These are phyloP conservation scores for Aptenodytes patagonicus DNA, from an alignment of 2,113 vertebrate genomes.

Conservation along the genomic window DNA sequence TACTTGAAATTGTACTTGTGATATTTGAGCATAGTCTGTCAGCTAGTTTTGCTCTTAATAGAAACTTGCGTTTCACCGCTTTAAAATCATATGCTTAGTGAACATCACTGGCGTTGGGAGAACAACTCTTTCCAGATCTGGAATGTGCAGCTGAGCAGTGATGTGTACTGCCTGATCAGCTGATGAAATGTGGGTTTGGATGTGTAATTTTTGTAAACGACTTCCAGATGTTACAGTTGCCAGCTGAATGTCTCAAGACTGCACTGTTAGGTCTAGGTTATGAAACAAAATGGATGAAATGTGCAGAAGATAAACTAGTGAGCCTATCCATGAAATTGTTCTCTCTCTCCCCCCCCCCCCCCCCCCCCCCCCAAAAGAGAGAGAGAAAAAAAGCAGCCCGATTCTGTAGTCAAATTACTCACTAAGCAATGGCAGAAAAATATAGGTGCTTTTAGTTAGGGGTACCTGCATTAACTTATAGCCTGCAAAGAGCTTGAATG, in stretches of 20 bases:
- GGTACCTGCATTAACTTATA: not conserved
- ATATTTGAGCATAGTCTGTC: not conserved
- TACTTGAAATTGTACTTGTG: not conserved
- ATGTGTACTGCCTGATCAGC: constrained; percentile 9
- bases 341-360: not conserved
- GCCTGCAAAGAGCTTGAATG: not conserved
- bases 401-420: not conserved
- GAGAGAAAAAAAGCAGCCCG: accelerated
- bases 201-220: constrained; percentile 4
- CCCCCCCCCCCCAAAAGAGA: too few species aligned
- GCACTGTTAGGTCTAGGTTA: not conserved
- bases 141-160: constrained; percentile 2
- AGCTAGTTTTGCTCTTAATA: not conserved
- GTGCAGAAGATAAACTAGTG: not conserved
- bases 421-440: not conserved
- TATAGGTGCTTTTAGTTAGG: not conserved
- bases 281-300: constrained; percentile 10
- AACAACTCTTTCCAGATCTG: not conserved
- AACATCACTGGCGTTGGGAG: not conserved
- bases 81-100: not conserved
- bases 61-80: not conserved
- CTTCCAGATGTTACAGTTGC: constrained; percentile 19
- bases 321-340: not conserved
- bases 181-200: constrained; percentile 20
- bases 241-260: not conserved